A percentile compares a stretch with the other conserved stretches of the same genome.
These are phyloP conservation scores for Eriocheir sinensis DNA, from an alignment of 1,140 invertebrate genomes.

Conservation along the genomic window DNA sequence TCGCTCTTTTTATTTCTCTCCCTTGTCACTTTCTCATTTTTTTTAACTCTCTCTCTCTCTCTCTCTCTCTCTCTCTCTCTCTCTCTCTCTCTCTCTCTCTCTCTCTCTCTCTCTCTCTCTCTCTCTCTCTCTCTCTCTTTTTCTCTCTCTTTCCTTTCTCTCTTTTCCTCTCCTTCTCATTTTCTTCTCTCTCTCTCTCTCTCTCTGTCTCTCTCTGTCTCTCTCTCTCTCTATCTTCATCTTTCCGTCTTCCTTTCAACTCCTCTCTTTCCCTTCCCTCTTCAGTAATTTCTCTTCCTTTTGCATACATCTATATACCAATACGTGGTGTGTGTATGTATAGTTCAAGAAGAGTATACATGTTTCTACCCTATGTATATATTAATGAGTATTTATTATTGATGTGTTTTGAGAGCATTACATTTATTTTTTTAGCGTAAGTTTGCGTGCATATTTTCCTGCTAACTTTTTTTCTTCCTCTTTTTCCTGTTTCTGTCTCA, in stretches of 20 bases:
- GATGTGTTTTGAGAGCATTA: too few species aligned
- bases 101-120: not conserved
- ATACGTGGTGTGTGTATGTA: too few species aligned
- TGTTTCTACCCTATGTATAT: too few species aligned
- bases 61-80: not conserved
- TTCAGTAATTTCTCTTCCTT: not conserved
- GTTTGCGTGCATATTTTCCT: not conserved
- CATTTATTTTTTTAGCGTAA: too few species aligned
- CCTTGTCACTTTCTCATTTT: not conserved
- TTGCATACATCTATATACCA: not conserved
- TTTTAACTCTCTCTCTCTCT: not conserved
- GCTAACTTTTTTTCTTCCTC: not conserved
- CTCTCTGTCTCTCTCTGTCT: slow-evolving; percentile 8
- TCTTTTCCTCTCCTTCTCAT: not conserved
- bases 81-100: too few species aligned
- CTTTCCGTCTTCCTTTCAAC: not conserved
- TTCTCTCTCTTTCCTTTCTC: not conserved
- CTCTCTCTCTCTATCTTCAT: too few species aligned
- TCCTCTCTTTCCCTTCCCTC: not conserved
- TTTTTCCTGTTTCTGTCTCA: not conserved
- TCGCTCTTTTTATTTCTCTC: not conserved
- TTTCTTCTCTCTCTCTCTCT: not conserved
- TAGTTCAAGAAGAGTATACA: too few species aligned
- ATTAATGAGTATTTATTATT: too few species aligned
- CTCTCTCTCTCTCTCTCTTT: not conserved